Conservation (phyloP, 2,888 invertebrate species). For the Digitonthophagus gazella region DNA sequence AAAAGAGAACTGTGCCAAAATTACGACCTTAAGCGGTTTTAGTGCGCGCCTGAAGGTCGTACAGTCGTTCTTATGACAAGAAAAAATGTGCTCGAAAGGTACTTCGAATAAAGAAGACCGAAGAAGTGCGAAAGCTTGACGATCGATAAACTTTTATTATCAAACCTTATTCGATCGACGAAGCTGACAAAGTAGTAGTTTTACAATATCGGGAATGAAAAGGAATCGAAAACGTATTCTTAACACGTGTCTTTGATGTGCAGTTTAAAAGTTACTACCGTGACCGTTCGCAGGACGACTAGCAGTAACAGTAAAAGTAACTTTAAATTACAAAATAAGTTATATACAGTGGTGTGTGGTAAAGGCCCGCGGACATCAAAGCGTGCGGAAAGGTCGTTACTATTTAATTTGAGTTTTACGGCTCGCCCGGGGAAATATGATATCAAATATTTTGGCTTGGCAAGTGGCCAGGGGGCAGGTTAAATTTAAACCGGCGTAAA, state of each 20-base stretch:
- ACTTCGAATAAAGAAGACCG: not conserved
- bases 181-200: not conserved
- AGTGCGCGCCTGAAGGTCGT: constrained; percentile 5
- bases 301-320: not conserved
- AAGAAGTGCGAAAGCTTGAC: not conserved
- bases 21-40: constrained; percentile 4
- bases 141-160: not conserved
- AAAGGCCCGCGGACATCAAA: not conserved
- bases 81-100: not conserved
- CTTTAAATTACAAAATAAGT: not conserved
- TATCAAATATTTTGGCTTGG: not conserved
- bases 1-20: constrained; percentile 10
- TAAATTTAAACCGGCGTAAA: not conserved
- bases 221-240: not conserved
- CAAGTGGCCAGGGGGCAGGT: not conserved
- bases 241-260: not conserved
- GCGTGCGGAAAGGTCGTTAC: not conserved
- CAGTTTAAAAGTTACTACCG: not conserved
- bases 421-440: not conserved
- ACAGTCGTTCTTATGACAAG: constrained; percentile 1
- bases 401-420: not conserved
- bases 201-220: not conserved
- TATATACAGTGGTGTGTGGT: not conserved
- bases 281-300: not conserved
- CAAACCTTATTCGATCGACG: not conserved